Base-by-base conservation (phyloP, 2,113 vertebrate genomes). In the Daphoenositta chrysoptera region DNA sequence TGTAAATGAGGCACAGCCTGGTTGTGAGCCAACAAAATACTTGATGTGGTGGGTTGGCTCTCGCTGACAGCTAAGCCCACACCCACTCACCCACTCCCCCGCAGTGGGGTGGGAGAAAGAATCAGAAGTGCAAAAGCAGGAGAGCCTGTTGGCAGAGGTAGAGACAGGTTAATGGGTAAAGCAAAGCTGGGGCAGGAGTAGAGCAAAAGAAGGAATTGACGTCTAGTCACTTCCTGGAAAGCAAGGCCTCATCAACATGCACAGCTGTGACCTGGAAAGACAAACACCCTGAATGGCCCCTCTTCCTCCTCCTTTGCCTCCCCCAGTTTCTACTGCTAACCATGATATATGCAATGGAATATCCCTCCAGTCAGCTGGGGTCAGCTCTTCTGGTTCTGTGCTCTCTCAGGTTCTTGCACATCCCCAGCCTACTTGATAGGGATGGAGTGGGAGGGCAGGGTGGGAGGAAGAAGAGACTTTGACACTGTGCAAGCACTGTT, bases 401-500 rank as follows among this genome's bases (percentile, higher is more conserved):
- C 27, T 40, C 51, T 90, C 54, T 33, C 42, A 51, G 17, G 12
- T 35, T 71, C 40, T 61, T 61, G 40, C 3, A 4, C 37, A 61
- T 33, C 13, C 17, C 35, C 42, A 61, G 30, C 11, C 68, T 19
- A 8, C 11, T 17, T 3, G 7, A 10, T 11, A 33, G 19, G 26
- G 48, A 30, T 2, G 0, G 35, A 18, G 54, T 2, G 0, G 2
- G 3, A 28, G 33, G 17, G 35, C 37, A 57, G 37, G 40, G 69
- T 31, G 28, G 53, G 18, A 61, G 15, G 47, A 50, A 90, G 47
- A 66, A 78, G 75, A 60, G 65, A 50, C 35, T 48, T 50, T 19
- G 33, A 87, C 37, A 60, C 5, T 50, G 30, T 39, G 20, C 26
- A 76, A 48, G 24, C 16, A 2, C 28, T 14, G 7, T 20, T 73